Conservation (phyloP, 2,113 vertebrate genomes). For the Phoxinus phoxinus region DNA sequence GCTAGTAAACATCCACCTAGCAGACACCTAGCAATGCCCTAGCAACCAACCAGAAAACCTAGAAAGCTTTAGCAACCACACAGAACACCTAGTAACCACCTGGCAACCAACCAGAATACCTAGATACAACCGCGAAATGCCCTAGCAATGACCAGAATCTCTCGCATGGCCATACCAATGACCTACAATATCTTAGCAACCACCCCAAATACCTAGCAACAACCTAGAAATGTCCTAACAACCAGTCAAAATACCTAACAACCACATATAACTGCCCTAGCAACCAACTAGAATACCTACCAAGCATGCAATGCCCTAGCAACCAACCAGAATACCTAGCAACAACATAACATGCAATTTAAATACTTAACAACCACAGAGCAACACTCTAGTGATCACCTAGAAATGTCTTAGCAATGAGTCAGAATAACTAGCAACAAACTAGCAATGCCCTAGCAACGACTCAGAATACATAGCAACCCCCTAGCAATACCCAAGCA, state of each 20-base stretch:
- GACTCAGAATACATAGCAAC: background rate
- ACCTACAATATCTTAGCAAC: no score
- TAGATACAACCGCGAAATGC: no score
- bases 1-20: background rate
- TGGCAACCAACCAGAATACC: background rate
- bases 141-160: no score
- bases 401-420: background rate
- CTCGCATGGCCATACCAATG: no score
- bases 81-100: background rate
- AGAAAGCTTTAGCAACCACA: background rate
- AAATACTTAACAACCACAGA: no score
- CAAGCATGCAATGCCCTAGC: background rate
- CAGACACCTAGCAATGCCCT: background rate
- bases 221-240: no score
- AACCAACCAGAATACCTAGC: background rate
- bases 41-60: background rate
- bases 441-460: no score
- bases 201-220: no score
- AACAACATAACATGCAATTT: no score
- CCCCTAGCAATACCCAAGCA: background rate
- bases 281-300: background rate
- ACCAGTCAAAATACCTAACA: fast-evolving
- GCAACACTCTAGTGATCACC: background rate
- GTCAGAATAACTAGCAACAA: no score
- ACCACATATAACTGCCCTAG: no score